phyloP scores from a whole-genome alignment of 2,888 invertebrate genomes.

The Eilema depressum region DNA sequence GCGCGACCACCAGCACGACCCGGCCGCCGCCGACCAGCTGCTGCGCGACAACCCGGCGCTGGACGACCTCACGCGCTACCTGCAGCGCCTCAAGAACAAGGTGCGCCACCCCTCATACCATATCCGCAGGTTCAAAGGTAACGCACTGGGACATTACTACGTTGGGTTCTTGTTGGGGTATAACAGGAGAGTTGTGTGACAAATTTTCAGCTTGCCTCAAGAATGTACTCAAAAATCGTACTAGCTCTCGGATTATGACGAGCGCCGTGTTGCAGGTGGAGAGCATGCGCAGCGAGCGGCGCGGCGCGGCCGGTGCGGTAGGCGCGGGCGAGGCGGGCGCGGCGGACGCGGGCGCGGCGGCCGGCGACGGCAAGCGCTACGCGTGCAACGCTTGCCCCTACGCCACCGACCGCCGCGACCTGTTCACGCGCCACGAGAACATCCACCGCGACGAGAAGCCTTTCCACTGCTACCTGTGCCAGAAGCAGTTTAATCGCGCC shows the following conservation, averaged over 20 bases:
- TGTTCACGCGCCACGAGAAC: slow-evolving; percentile 96
- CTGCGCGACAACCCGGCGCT: slow-evolving; percentile 91
- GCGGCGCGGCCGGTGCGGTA: slow-evolving; percentile 52
- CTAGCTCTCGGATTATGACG: too few species aligned
- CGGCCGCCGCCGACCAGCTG: slow-evolving; percentile 88
- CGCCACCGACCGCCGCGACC: slow-evolving; percentile 95
- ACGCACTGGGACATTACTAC: too few species aligned
- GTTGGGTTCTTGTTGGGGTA: too few species aligned
- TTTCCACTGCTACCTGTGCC: slow-evolving; percentile 96
- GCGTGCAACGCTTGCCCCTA: slow-evolving; percentile 96
- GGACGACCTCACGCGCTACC: slow-evolving; percentile 91
- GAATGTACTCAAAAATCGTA: too few species aligned
- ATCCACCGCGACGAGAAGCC: slow-evolving; percentile 98
- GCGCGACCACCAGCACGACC: slow-evolving; percentile 90
- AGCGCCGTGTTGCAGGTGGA: slow-evolving; percentile 71
- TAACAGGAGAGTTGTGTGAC: too few species aligned
- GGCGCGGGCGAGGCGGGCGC: slow-evolving; percentile 38
- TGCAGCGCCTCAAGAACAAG: slow-evolving; percentile 89
- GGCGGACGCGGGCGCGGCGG: slow-evolving; percentile 40
- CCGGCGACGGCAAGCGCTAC: slow-evolving; percentile 89
- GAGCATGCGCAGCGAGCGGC: slow-evolving; percentile 67
- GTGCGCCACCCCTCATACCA: slow-evolving; percentile 63
- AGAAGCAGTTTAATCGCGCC: slow-evolving; percentile 97
- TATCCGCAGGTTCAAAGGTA: too few species aligned
- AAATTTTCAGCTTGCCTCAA: too few species aligned